Conservation (phyloP, 2,797 vertebrate species). For the Ptychadena robeensis region DNA sequence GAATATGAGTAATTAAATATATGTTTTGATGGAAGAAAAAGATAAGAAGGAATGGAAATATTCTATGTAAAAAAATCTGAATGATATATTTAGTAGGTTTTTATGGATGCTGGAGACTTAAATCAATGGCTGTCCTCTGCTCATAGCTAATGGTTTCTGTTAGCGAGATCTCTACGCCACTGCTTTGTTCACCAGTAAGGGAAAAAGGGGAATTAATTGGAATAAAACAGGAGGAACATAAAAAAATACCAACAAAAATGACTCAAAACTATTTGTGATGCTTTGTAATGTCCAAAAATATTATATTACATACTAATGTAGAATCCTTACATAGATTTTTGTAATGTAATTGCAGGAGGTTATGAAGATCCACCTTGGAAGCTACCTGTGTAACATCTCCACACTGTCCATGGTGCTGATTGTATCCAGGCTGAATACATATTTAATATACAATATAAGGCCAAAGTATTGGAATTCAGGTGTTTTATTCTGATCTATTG, state of each 20-base stretch:
- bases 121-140: not conserved
- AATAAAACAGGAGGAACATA: no score
- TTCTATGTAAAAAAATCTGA: not conserved
- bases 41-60: not conserved
- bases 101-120: not conserved
- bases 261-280: no score
- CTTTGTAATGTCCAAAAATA: no score
- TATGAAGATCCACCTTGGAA: not conserved
- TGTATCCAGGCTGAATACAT: not conserved
- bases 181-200: no score
- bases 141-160: not conserved
- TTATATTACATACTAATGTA: not conserved
- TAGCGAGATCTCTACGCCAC: not conserved
- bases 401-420: constrained; percentile 32
- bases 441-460: not conserved
- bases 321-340: not conserved
- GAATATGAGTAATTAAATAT: not conserved
- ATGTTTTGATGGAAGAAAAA: not conserved
- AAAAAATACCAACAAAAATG: no score
- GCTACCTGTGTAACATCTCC: not conserved
- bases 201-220: no score
- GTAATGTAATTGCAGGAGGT: not conserved
- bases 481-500: no score
- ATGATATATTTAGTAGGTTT: not conserved
- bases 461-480: no score